Base-by-base conservation (phyloP, 2,113 vertebrate genomes). In the Pseudopodoces humilis region DNA sequence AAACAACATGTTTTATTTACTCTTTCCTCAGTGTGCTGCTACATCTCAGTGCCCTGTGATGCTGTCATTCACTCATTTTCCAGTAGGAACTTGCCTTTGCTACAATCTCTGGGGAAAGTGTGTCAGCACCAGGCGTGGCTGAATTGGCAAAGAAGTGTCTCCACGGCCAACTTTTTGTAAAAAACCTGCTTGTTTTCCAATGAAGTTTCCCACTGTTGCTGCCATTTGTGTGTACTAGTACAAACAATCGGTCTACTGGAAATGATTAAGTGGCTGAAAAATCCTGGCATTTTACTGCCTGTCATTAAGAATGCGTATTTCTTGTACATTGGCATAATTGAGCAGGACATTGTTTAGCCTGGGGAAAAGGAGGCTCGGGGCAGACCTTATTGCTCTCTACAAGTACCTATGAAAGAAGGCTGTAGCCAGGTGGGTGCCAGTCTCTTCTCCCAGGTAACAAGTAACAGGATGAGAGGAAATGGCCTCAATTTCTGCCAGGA, bases 111-210 rank as follows among this genome's bases (percentile, higher is more conserved):
- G 88, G 65, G 79, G 86, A 88, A 80, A 21, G 19, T 49, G 22
- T 88, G 89, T 65, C 84, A 92, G 77, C 44, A 59, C n/a, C 71
- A 90, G 93, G 94, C 8, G 60, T 47, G 88, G 93, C 43, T 49
- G 60, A 59, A 52, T 90, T 96, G 88, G 93, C 94, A 93, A 67
- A 91, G 88, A 96, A 96, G 30, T 10, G 12, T 78, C 44, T 74
- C 33, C 30, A 41, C 23, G 2, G 86, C 77, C 89, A 89, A 56
- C 59, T 41, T 77, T 67, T 43, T 78, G 30, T 55, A 69, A 64
- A 74, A 78, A 21, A 27, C 67, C 53, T 62, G 85, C 68, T 59
- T 79, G 22, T 37, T 91, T 94, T 59, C 80, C 7, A 7, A 55
- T 13, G 2, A n/a, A 37, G 53, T 71, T 92, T 92, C 86, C 86